phyloP scores from a whole-genome alignment of 2,113 vertebrate genomes.

The Blennius ocellaris region DNA sequence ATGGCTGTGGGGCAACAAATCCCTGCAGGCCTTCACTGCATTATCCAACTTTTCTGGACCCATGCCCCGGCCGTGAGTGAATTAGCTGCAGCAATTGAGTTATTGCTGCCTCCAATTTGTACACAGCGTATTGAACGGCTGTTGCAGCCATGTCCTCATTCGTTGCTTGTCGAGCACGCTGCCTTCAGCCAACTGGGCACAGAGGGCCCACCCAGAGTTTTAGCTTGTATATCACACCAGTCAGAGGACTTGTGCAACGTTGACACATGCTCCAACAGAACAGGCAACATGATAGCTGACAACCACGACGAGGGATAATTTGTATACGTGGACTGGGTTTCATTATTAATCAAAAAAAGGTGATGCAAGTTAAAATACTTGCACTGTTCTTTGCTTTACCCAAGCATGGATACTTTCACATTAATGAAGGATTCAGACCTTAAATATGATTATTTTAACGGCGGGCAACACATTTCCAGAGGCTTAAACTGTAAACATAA shows the following conservation, averaged over 20 bases:
- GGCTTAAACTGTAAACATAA: too few species aligned
- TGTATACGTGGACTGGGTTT: neutral
- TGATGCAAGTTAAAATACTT: too few species aligned
- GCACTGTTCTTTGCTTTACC: too few species aligned
- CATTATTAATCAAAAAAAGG: too few species aligned
- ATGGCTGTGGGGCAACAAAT: conserved; percentile 83
- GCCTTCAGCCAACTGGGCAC: conserved; percentile 55
- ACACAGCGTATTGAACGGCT: conserved; percentile 79
- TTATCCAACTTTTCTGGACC: conserved; percentile 84
- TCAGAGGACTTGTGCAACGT: conserved; percentile 13
- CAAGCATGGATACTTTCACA: too few species aligned
- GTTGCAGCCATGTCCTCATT: conserved; percentile 70
- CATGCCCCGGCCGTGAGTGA: conserved; percentile 78
- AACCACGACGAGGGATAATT: neutral
- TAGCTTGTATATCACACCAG: conserved; percentile 30
- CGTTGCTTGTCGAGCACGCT: conserved; percentile 59
- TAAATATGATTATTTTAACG: too few species aligned
- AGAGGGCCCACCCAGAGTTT: conserved; percentile 30
- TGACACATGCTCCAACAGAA: conserved; percentile 37
- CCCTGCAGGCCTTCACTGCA: conserved; percentile 79
- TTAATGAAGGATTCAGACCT: too few species aligned
- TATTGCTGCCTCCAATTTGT: conserved; percentile 85
- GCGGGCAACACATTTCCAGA: too few species aligned
- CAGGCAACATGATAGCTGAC: conserved; percentile 36
- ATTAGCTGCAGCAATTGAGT: conserved; percentile 85